Base-by-base conservation (phyloP, 2,888 invertebrate species). In the Actias luna region DNA sequence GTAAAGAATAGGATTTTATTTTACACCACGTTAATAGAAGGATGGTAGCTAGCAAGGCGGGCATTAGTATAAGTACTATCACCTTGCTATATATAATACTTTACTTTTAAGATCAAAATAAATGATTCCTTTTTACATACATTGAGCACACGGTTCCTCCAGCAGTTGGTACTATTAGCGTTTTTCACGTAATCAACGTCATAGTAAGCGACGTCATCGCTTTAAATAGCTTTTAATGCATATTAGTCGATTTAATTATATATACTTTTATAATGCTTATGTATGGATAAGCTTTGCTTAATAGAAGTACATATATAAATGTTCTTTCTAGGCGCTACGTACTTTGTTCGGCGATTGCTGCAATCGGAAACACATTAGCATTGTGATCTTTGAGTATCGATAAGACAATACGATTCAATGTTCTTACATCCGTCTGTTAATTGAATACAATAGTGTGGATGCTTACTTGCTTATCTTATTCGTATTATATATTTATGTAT, bases 121-220 rank as follows among this genome's bases (percentile, higher is more conserved):
- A n/a, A n/a, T n/a, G n/a, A n/a, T n/a, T n/a, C n/a, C n/a, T n/a
- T n/a, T n/a, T 22, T 22, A 46, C 46, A 50, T 77, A 94, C 95
- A 93, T 99, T 99, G 76, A 99, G 94, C 60, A 99, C 95, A 71
- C 99, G 95, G 92, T 99, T 99, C 78, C 99, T 96, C 99, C 99
- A 99, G 94, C 99, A 99, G 93, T 99, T 99, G 61, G 99, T 99
- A 59, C 98, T 99, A 91, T 99, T 99, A 29, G 96, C 94, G 88
- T 99, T 99, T 93, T 99, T 99, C 33, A 95, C 94, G 81, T 99
- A 99, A 89, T 99, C 99, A 14, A 99, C 98, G 72, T 94, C 94
- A 88, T 96, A 99, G 90, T 98, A 99, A 33, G 97, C 99, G 62
- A 98, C 96, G 55, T 99, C 94, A 67, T n/a, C n/a, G n/a, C n/a